Percentiles rank a stretch among this genome's conserved stretches.
Conservation (phyloP, 2,113 vertebrate genomes). For the Syrmaticus mikado region DNA sequence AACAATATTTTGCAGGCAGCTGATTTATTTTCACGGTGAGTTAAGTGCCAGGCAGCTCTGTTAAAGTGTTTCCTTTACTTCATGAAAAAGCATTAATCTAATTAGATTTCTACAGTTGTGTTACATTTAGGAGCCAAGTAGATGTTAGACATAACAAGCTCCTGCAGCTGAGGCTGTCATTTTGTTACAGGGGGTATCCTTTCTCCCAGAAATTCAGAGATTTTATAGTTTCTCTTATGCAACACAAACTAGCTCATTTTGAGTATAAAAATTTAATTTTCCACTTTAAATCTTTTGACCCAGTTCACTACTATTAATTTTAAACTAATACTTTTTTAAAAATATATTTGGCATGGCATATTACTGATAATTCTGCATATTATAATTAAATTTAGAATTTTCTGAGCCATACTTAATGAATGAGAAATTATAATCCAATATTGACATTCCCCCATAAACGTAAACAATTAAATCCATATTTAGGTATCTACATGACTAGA, state of each 20-base stretch:
- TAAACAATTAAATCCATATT: neutral
- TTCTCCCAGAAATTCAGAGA: neutral
- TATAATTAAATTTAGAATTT: neutral
- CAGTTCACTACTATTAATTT: neutral
- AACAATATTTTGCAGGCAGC: conserved; percentile 19
- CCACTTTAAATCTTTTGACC: neutral
- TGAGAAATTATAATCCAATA: neutral
- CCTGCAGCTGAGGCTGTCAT: conserved; percentile 40
- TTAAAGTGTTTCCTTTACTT: conserved; percentile 34
- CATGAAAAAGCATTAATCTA: conserved; percentile 24
- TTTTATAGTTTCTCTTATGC: conserved; percentile 10
- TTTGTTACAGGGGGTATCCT: neutral
- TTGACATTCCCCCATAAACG: neutral
- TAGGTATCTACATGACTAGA: neutral
- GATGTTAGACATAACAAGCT: conserved; percentile 44
- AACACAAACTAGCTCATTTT: neutral
- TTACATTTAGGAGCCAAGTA: conserved; percentile 19
- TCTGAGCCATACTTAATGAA: neutral
- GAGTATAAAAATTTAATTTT: neutral
- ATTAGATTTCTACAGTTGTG: conserved; percentile 56
- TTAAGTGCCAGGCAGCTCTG: conserved; percentile 27
- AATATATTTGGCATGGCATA: neutral
- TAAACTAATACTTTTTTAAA: neutral
- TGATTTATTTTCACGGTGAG: conserved; percentile 54
- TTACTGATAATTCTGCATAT: neutral